Percentiles rank a stretch among this genome's conserved stretches.
Conservation (phyloP, 2,797 vertebrate genomes). For the Lagocephalus sceleratus region DNA sequence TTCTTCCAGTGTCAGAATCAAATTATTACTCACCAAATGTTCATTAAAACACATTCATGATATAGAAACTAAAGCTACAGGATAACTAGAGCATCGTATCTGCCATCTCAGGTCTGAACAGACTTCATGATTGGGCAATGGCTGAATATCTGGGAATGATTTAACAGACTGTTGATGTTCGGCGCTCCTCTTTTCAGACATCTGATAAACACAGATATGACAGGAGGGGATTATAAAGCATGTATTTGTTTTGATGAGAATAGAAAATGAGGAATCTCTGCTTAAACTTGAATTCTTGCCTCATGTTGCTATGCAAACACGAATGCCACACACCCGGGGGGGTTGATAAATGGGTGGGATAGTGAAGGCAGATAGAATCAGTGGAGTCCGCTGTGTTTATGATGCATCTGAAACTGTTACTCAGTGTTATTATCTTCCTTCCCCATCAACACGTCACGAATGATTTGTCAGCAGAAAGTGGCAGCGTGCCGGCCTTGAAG, state of each 20-base stretch:
- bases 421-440: constrained; percentile 67
- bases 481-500: constrained; percentile 65
- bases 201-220: not conserved
- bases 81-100: no score
- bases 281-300: constrained; percentile 10
- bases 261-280: constrained; percentile 4
- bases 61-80: no score
- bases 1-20: no score
- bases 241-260: not conserved
- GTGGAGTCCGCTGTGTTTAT: constrained; percentile 51
- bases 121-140: no score
- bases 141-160: no score
- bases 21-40: no score
- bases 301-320: constrained; percentile 9
- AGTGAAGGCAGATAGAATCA: constrained; percentile 46
- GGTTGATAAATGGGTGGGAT: constrained; percentile 39
- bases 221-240: no score
- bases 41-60: no score
- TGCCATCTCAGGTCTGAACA: no score
- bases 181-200: not conserved
- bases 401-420: constrained; percentile 64
- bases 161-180: no score
- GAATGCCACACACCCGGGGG: constrained; percentile 17
- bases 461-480: constrained; percentile 73
- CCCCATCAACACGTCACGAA: constrained; percentile 61